Evolutionary conservation across 2,113 vertebrate genomes (phyloP).

Genomic region (Agelaius phoeniceus): DNA sequence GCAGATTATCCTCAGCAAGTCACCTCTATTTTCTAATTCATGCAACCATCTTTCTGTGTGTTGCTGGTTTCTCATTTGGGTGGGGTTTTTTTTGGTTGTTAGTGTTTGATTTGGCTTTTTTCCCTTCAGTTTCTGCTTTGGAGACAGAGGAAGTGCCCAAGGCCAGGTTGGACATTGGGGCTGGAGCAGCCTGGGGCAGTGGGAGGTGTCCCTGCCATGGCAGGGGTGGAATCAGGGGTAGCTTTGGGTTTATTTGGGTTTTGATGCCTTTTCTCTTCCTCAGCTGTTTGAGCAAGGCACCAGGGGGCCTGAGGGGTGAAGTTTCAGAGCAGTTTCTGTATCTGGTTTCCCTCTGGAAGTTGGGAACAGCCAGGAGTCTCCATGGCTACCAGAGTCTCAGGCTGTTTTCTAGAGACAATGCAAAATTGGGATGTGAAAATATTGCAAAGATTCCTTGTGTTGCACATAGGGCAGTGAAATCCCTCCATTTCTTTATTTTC

Average conservation of each 20-base stretch:
- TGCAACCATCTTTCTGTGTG: background rate
- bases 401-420: background rate
- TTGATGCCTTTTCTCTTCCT: background rate
- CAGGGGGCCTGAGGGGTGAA: background rate
- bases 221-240: background rate
- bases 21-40: background rate
- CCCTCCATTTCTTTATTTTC: background rate
- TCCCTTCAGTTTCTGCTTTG: background rate
- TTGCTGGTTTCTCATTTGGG: background rate
- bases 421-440: background rate
- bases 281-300: background rate
- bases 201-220: background rate
- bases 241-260: background rate
- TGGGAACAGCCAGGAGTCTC: background rate
- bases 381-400: background rate
- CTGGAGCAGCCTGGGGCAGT: background rate
- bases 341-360: background rate
- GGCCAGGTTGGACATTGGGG: background rate
- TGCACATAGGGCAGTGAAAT: rapidly evolving
- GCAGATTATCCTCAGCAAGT: background rate
- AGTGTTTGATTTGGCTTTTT: background rate
- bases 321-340: background rate
- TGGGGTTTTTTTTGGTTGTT: background rate
- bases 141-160: rapidly evolving
- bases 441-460: background rate